A percentile compares a stretch with the other conserved stretches of the same genome.
These are phyloP conservation scores for Folsomia manolachei DNA, from an alignment of 2,888 invertebrate species.

Conservation along the genomic window DNA sequence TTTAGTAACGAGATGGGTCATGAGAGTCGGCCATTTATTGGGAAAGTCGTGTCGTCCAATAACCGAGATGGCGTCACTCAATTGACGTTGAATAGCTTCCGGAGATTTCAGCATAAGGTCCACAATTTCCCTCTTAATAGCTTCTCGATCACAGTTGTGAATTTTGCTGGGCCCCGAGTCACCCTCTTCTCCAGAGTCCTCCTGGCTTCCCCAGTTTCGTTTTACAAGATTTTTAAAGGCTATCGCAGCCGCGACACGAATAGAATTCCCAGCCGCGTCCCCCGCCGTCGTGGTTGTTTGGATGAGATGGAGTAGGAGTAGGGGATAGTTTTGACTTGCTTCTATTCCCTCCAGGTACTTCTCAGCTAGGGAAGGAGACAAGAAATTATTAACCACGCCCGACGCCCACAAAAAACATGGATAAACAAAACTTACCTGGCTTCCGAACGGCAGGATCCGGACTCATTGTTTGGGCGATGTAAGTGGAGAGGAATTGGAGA, in stretches of 20 bases:
- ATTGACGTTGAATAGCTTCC: conserved; percentile 84
- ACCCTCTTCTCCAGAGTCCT: conserved; percentile 76
- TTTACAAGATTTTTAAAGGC: conserved; percentile 96
- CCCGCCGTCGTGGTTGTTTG: conserved; percentile 60
- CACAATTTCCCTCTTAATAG: conserved; percentile 82
- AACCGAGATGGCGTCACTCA: conserved; percentile 91
- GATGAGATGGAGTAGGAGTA: conserved; percentile 78
- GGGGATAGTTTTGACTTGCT: conserved; percentile 83
- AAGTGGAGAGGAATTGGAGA: conserved; percentile 74
- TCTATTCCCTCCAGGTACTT: conserved; percentile 87
- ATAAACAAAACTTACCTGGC: conserved; percentile 65
- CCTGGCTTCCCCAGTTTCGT: conserved; percentile 92
- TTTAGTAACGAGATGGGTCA: conserved; percentile 89
- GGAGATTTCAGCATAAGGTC: conserved; percentile 90
- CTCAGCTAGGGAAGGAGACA: conserved; percentile 68
- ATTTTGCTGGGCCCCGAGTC: conserved; percentile 63
- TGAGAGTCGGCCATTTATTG: conserved; percentile 88
- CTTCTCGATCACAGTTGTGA: conserved; percentile 70
- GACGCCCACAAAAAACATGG: background rate
- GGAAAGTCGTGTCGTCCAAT: conserved; percentile 98
- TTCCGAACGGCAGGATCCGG: conserved; percentile 76
- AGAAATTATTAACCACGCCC: background rate
- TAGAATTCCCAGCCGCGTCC: conserved; percentile 72
- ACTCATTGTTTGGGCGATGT: conserved; percentile 82
- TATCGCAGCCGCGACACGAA: conserved; percentile 85